Percentiles rank a stretch among this genome's conserved stretches.
phyloP scores from a whole-genome alignment of 2,113 vertebrate genomes.

The Pleuronectes platessa region DNA sequence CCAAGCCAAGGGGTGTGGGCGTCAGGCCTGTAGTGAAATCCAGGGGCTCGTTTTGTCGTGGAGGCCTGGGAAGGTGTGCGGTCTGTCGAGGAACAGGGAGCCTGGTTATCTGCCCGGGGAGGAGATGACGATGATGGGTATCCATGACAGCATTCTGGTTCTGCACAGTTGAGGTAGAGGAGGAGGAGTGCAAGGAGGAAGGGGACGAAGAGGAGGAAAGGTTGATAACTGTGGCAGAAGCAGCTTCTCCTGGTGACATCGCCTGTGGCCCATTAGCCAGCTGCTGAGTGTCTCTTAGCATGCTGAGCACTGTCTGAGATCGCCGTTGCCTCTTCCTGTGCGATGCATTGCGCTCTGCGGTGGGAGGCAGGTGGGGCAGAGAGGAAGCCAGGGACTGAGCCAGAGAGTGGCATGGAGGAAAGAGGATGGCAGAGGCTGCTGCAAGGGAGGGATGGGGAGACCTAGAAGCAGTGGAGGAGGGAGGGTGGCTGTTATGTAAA shows the following conservation, averaged over 20 bases:
- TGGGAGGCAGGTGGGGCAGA: constrained; percentile 69
- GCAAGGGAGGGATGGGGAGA: constrained; percentile 68
- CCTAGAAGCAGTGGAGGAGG: constrained; percentile 68
- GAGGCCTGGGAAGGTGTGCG: constrained; percentile 59
- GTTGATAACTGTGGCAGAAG: constrained; percentile 69
- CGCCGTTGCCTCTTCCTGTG: constrained; percentile 76
- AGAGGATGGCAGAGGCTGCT: constrained; percentile 69
- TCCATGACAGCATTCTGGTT: constrained; percentile 63
- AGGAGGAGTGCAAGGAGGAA: constrained; percentile 59
- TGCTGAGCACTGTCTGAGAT: constrained; percentile 72
- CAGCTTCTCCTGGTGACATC: constrained; percentile 55
- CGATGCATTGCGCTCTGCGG: constrained; percentile 59
- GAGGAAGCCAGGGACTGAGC: constrained; percentile 71
- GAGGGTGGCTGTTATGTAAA: constrained; percentile 86
- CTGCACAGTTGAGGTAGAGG: constrained; percentile 76
- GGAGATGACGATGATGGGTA: constrained; percentile 59
- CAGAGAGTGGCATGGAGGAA: constrained; percentile 72
- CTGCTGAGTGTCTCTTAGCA: constrained; percentile 69
- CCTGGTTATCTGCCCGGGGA: constrained; percentile 53
- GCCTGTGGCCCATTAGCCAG: constrained; percentile 62
- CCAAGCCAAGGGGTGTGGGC: constrained; percentile 57
- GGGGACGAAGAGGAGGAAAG: constrained; percentile 66
- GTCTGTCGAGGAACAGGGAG: constrained; percentile 51
- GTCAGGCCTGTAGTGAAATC: constrained; percentile 73
- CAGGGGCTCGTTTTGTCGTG: constrained; percentile 64